These are phyloP conservation scores for Hystrix cristata DNA, from an alignment of 2,113 vertebrate genomes.

Conservation along the genomic window DNA sequence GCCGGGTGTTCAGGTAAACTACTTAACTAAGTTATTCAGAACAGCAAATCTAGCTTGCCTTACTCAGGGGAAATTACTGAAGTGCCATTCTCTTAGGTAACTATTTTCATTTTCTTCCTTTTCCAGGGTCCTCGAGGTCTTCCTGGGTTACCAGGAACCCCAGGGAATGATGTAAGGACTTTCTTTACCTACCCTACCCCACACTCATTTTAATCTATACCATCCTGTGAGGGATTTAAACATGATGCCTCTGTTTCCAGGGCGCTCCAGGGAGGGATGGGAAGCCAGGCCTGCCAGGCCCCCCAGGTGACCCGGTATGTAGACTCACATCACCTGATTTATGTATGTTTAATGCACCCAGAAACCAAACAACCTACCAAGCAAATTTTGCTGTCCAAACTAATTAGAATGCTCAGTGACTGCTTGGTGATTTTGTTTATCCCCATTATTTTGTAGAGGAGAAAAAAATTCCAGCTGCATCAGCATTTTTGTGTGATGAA, in stretches of 20 bases:
- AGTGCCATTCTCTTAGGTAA: background rate
- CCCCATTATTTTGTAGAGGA: constrained; percentile 61
- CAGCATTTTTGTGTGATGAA: constrained; percentile 66
- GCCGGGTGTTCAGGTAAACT: constrained; percentile 93
- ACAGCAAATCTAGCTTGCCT: background rate
- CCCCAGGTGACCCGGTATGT: constrained; percentile 97
- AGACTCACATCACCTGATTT: constrained; percentile 57
- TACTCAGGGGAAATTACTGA: background rate
- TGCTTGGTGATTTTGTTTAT: constrained; percentile 70
- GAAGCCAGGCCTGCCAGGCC: constrained; percentile 94
- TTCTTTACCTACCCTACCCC: background rate
- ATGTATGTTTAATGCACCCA: constrained; percentile 59
- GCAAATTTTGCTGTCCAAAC: constrained; percentile 65
- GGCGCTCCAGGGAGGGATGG: constrained; percentile 95
- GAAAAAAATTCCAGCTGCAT: constrained; percentile 58
- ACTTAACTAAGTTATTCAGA: constrained; percentile 14
- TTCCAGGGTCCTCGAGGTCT: constrained; percentile 91
- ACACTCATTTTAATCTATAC: background rate
- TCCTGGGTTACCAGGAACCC: constrained; percentile 91
- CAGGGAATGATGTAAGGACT: constrained; percentile 92
- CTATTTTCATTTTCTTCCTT: background rate
- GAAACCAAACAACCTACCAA: constrained; percentile 49
- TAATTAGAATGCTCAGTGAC: constrained; percentile 74
- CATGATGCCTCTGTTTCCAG: constrained; percentile 88
- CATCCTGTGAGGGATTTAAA: constrained; percentile 58